Percentiles rank a stretch among this genome's conserved stretches.
These are phyloP conservation scores for Kryphioiulus occultus DNA, from an alignment of 2,888 invertebrate genomes.

Conservation along the genomic window DNA sequence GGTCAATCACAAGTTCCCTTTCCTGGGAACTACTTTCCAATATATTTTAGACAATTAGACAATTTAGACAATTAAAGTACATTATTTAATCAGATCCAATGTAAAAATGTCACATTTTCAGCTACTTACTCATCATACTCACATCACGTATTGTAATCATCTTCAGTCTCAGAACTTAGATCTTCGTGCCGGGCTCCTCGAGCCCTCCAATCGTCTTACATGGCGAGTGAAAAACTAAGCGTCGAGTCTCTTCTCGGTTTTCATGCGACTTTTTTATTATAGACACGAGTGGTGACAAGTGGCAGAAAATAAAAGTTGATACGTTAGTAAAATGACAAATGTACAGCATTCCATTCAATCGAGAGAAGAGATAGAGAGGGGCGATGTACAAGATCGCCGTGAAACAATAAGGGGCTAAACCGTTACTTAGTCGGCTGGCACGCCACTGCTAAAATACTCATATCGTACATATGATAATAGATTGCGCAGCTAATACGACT, in stretches of 20 bases:
- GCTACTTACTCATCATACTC: no score
- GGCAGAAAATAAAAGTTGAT: slow-evolving; percentile 33
- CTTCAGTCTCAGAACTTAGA: no score
- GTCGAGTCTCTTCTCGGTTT: not conserved
- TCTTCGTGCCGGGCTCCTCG: no score
- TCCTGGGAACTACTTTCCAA: no score
- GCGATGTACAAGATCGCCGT: slow-evolving; percentile 12
- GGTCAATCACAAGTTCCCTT: no score
- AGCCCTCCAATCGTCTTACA: no score
- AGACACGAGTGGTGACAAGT: slow-evolving; percentile 36
- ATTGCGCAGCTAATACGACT: not conserved
- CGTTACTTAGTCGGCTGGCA: not conserved
- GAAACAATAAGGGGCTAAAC: slow-evolving; percentile 1
- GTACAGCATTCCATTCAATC: slow-evolving; percentile 35
- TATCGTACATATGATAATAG: slow-evolving; percentile 23
- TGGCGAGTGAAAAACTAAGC: not conserved
- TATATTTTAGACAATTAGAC: no score
- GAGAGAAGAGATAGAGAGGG: slow-evolving; percentile 7
- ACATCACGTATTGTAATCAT: no score
- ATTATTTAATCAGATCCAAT: no score
- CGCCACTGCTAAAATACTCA: slow-evolving; percentile 15
- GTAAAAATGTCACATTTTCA: no score
- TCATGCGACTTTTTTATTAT: slow-evolving; percentile 18
- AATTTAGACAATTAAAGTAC: no score
- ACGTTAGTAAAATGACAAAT: slow-evolving; percentile 43